phyloP scores from a whole-genome alignment of 2,113 vertebrate species.

The Gallinago jamesoni region DNA sequence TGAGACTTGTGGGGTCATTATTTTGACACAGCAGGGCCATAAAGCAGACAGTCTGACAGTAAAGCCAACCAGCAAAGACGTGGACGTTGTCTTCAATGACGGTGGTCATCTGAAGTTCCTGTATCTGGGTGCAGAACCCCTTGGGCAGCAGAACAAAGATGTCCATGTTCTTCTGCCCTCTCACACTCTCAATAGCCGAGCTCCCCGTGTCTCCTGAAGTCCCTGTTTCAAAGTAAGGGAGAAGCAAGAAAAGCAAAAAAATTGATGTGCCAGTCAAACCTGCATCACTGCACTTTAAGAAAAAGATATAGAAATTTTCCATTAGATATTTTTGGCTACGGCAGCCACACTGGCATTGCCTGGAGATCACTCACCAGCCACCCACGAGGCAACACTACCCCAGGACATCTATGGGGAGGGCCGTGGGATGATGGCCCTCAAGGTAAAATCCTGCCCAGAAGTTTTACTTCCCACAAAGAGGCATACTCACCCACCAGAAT shows the following conservation, averaged over 20 bases:
- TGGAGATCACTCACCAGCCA: neutral
- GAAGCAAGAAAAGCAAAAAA: neutral
- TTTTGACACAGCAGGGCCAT: neutral
- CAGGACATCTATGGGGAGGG: neutral
- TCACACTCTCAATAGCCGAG: slow-evolving; percentile 86
- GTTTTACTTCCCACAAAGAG: neutral
- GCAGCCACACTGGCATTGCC: neutral
- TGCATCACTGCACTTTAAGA: neutral
- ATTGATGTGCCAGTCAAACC: accelerated
- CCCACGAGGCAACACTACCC: neutral
- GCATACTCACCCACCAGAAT: slow-evolving; percentile 86
- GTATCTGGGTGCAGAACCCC: slow-evolving; percentile 82
- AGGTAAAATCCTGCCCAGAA: neutral
- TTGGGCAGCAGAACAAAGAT: slow-evolving; percentile 86
- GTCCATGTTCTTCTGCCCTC: slow-evolving; percentile 81
- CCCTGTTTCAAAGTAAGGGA: slow-evolving; percentile 69
- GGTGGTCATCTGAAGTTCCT: slow-evolving; percentile 93
- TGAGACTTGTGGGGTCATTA: neutral
- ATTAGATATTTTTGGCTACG: neutral
- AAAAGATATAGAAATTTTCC: neutral
- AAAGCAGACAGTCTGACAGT: neutral
- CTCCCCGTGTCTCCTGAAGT: slow-evolving; percentile 95
- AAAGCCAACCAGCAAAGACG: slow-evolving; percentile 83
- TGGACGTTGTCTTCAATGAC: slow-evolving; percentile 88
- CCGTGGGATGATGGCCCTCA: neutral